Base-by-base conservation (phyloP, 2,113 vertebrate genomes). In the Halcyon senegalensis region DNA sequence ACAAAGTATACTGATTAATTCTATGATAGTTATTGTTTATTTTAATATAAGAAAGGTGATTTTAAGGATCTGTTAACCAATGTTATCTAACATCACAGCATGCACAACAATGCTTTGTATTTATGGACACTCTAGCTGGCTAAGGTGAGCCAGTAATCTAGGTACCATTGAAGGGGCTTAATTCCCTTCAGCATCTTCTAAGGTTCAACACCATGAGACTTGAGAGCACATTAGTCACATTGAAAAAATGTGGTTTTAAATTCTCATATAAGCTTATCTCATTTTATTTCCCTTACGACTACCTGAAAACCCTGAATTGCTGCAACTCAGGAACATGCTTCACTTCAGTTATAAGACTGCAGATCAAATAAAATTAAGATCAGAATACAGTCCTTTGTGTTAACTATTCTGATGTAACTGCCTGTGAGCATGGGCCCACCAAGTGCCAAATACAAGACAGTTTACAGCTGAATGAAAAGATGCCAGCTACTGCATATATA, bases 391-490 rank as follows among this genome's bases (percentile, higher is more conserved):
- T 33, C 33, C 60, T 85, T 31, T 55, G 10, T 87, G 60, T 58
- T 58, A 92, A 44, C 21, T 84, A 46, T 70, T 73, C 50, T 86
- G 55, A 59, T 86, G 28, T 62, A 84, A 79, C n/a, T 43, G 39
- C 62, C n/a, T 84, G 50, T 39, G 15, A 78, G 60, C 76, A 78
- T 43, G 63, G 1, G 16, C 60, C 74, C 33, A 66, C 25, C 37
- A 30, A 72, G 21, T 68, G 37, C 60, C 69, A 94, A 82, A 85
- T 14, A 64, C 28, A 68, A 78, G 31, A 59, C 41, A 87, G 77
- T 78, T 92, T 89, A 90, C 76, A 90, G 31, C 21, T 87, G 28
- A 89, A 84, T 30, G 17, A 94, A 84, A 73, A 69, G 66, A 87
- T 33, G 27, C 1, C 2, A 87, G 35, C 37, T 67, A 63, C 51